Conservation (phyloP, 2,888 invertebrate species). For the Synanthedon vespiformis region DNA sequence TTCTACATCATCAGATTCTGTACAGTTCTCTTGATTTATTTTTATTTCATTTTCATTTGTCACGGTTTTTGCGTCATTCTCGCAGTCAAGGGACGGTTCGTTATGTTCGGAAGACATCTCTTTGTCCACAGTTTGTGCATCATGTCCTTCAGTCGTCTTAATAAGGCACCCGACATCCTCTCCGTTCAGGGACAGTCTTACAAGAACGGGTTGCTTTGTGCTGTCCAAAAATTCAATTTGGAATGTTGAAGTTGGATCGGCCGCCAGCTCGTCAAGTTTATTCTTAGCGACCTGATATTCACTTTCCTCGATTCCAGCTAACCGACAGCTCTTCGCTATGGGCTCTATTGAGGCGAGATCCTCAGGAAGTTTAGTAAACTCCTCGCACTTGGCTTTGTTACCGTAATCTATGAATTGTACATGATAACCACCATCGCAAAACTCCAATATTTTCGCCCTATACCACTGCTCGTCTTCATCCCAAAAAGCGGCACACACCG, state of each 20-base stretch:
- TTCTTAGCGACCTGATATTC: slow-evolving; percentile 28
- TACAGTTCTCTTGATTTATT: no score
- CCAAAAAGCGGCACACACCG: slow-evolving; percentile 75
- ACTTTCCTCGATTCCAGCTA: slow-evolving; percentile 66
- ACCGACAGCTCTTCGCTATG: slow-evolving; percentile 73
- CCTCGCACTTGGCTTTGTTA: slow-evolving; percentile 72
- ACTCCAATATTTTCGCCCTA: slow-evolving; percentile 72
- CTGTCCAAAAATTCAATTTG: slow-evolving; percentile 73
- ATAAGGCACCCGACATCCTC: slow-evolving; percentile 35
- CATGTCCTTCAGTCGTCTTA: not conserved
- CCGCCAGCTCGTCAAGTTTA: slow-evolving; percentile 41
- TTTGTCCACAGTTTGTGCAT: not conserved
- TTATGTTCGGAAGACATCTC: no score
- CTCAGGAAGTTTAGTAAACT: slow-evolving; percentile 72
- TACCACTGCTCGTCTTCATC: slow-evolving; percentile 77
- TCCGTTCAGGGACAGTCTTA: slow-evolving; percentile 71
- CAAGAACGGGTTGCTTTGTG: slow-evolving; percentile 67
- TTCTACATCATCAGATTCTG: no score
- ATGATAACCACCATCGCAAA: slow-evolving; percentile 65
- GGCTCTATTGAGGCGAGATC: slow-evolving; percentile 69
- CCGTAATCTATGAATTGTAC: slow-evolving; percentile 79
- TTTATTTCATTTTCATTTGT: not conserved
- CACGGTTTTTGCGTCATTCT: slow-evolving; percentile 5
- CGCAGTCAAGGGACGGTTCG: not conserved
- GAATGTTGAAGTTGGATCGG: slow-evolving; percentile 46